phyloP scores from a whole-genome alignment of 2,113 vertebrate genomes.

The Muscicapa adusta region DNA sequence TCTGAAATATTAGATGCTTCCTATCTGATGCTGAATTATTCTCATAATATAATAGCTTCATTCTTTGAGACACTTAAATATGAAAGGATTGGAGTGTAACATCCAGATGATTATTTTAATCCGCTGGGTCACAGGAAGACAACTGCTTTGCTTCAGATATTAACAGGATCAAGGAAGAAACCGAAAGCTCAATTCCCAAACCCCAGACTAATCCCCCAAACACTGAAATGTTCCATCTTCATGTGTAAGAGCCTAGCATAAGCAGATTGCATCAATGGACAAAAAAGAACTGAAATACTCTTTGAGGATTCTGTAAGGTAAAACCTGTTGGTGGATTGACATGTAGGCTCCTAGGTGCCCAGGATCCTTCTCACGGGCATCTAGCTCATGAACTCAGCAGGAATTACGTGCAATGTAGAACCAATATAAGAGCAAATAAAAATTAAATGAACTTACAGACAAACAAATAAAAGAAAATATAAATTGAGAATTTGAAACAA shows the following conservation, averaged over 20 bases:
- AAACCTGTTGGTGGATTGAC: background rate
- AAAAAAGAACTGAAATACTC: background rate
- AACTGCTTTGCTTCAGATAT: background rate
- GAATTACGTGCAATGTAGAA: background rate
- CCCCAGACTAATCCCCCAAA: background rate
- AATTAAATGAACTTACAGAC: background rate
- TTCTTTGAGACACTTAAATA: background rate
- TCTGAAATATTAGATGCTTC: background rate
- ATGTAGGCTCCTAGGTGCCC: background rate
- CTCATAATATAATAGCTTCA: background rate
- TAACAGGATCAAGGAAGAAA: background rate
- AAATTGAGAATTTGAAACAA: background rate
- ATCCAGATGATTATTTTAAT: background rate
- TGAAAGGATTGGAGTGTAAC: background rate
- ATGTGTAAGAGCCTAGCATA: background rate
- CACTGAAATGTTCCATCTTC: background rate
- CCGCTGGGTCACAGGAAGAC: background rate
- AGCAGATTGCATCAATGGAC: background rate
- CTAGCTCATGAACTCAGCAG: background rate
- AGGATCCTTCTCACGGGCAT: rapidly evolving
- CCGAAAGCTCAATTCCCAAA: background rate
- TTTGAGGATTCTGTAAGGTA: background rate
- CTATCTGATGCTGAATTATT: background rate
- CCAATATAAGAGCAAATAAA: background rate
- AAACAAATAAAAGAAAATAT: background rate